Conservation (phyloP, 2,797 vertebrate species). For the Parauchenoglanis ngamensis region DNA sequence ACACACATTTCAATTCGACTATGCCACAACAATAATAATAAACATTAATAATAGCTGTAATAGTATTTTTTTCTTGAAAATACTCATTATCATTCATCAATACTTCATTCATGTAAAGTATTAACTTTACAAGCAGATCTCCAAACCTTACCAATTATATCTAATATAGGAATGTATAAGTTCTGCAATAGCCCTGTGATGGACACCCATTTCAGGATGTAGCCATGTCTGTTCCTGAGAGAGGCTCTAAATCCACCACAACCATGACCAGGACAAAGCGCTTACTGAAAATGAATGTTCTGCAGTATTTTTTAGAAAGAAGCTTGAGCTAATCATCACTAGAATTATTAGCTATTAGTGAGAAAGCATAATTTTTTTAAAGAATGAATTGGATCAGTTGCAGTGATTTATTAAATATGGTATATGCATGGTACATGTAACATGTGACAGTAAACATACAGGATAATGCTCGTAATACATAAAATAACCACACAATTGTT, state of each 20-base stretch:
- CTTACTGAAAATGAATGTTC: neutral
- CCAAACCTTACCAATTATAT: neutral
- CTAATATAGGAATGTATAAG: too few species aligned
- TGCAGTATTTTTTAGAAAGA: neutral
- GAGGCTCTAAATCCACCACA: too few species aligned
- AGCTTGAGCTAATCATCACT: neutral
- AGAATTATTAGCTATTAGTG: neutral
- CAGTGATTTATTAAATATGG: neutral
- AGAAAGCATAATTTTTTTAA: neutral
- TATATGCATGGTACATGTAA: neutral
- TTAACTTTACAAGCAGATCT: neutral
- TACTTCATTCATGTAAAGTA: too few species aligned
- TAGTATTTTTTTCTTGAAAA: neutral
- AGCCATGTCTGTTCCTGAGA: neutral
- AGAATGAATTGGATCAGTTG: neutral
- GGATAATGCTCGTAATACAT: neutral
- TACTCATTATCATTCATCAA: too few species aligned
- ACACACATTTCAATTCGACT: too few species aligned
- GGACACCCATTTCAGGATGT: neutral
- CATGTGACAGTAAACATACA: neutral
- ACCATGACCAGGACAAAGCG: too few species aligned
- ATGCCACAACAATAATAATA: too few species aligned
- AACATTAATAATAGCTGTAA: neutral
- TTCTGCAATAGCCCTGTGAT: too few species aligned
- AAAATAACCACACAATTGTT: neutral